Evolutionary conservation across 2,888 invertebrate species (phyloP), one percentile per base, ranked within the genome.

Genomic region (Hypomecis punctinalis): DNA sequence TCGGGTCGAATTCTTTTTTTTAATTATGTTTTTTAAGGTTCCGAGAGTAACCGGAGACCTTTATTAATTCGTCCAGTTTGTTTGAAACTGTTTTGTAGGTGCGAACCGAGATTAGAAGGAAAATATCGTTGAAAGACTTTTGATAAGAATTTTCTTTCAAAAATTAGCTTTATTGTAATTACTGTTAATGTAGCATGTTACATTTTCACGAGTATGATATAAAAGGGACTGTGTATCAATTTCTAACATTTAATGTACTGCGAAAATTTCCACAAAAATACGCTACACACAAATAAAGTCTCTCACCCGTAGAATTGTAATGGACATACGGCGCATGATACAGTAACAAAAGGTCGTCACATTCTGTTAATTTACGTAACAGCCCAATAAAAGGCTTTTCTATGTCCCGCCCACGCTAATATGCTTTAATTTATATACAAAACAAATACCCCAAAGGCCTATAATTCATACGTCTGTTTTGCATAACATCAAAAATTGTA

Each of bases 401-500:
- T 70, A 65, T 64, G 63, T 66, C 63, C 40, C 47, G 52, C 56
- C 51, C 58, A 59, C 66, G 70, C 71, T 77, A 77, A 74, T 77
- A 73, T 70, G 72, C 52, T 61, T 53, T 72, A 70, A 74, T 77
- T 76, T 73, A 74, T 75, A 73, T 69, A 74, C 66, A 71, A 70
- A 79, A 76, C 75, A 72, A 76, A 77, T 74, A 70, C 75, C 76
- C 76, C 58, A 47, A 69, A 74, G 74, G 72, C 74, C 72, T 60
- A 76, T 80, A 78, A 72, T 69, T 79, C 77, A 71, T 66, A 53
- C 54, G 58, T 37, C 54, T 55, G 55, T 64, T 69, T 75, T 78
- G 70, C 74, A 76, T 79, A 76, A 74, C 76, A 61, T 73, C 71
- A 64, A 66, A 71, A 78, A 76, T 75, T 76, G 75, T 75, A 69